A percentile compares a stretch with the other conserved stretches of the same genome.
These are phyloP conservation scores for Rhizoglyphus robini DNA, from an alignment of 1,140 invertebrate genomes.

Conservation along the genomic window DNA sequence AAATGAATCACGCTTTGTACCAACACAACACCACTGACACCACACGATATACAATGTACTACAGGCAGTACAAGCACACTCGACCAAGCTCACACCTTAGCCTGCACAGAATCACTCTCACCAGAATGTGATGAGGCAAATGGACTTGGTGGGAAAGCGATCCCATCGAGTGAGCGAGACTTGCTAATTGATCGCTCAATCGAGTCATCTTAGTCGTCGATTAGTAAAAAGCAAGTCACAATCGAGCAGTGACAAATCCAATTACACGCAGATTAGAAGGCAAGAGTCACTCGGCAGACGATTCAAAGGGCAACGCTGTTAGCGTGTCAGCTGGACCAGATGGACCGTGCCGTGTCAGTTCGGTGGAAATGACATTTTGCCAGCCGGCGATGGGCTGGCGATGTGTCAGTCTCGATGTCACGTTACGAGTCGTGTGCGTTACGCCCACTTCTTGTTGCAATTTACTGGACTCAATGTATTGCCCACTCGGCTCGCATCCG, in stretches of 20 bases:
- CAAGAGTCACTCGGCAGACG: background rate
- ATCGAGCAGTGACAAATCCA: background rate
- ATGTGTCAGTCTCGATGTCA: slow-evolving; percentile 15
- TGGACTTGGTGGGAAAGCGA: background rate
- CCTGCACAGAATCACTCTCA: background rate
- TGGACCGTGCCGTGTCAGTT: background rate
- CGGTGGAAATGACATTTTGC: background rate
- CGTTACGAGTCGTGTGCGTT: slow-evolving; percentile 13
- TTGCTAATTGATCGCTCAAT: slow-evolving; percentile 3
- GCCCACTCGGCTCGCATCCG: no score
- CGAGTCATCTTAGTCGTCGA: background rate
- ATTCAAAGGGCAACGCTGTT: background rate
- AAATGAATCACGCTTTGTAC: background rate
- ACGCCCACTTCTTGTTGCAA: slow-evolving; percentile 9
- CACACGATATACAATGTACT: no score
- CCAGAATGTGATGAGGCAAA: background rate
- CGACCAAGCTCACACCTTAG: background rate
- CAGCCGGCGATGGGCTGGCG: slow-evolving; percentile 5
- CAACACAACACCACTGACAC: no score
- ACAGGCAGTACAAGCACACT: no score
- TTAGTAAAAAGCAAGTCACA: background rate
- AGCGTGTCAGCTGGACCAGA: background rate
- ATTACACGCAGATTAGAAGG: slow-evolving; percentile 2
- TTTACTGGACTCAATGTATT: no score
- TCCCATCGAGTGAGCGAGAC: background rate